Conservation (phyloP, 2,113 vertebrate genomes). For the Cnemophilus loriae region DNA sequence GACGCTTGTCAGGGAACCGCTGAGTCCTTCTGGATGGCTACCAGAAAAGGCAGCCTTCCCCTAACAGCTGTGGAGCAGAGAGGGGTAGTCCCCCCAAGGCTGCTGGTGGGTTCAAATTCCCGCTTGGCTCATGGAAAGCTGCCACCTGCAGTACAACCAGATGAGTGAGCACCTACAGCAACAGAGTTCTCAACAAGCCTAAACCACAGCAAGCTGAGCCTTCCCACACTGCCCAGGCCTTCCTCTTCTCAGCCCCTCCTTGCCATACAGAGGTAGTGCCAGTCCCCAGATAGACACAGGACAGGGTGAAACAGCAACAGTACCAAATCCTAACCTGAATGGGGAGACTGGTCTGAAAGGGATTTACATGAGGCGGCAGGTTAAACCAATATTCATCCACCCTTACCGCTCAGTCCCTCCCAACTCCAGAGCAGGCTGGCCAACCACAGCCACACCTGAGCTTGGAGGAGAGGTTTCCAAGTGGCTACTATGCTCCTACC, state of each 20-base stretch:
- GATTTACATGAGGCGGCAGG: background rate
- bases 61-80: background rate
- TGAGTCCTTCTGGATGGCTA: background rate
- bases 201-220: rapidly evolving
- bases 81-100: background rate
- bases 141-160: rapidly evolving
- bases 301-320: rapidly evolving
- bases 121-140: background rate
- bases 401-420: rapidly evolving
- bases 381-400: background rate
- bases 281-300: rapidly evolving
- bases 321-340: background rate
- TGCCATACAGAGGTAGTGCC: background rate
- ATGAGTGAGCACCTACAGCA: background rate
- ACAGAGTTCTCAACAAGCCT: background rate
- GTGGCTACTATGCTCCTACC: rapidly evolving
- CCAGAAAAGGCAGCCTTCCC: background rate
- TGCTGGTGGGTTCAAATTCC: background rate
- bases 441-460: background rate
- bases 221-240: background rate
- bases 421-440: background rate
- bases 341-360: background rate
- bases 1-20: background rate
- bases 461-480: background rate
- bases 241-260: background rate